Conservation (phyloP, 2,888 invertebrate genomes). For the Blastobasis adustella region DNA sequence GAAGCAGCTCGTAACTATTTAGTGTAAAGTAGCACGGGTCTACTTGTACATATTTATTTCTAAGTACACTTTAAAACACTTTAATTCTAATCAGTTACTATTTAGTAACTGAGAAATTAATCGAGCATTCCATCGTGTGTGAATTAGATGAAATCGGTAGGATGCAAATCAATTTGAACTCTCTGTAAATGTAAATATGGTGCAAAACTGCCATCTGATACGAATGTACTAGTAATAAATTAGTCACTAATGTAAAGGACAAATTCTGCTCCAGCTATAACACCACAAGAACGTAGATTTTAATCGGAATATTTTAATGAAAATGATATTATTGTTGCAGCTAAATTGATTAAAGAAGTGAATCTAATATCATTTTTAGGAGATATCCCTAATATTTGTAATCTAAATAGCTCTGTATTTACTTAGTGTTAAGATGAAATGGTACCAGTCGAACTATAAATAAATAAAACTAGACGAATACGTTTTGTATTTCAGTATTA, state of each 20-base stretch:
- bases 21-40: conserved; percentile 29
- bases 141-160: conserved; percentile 43
- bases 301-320: conserved; percentile 16
- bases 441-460: conserved; percentile 44
- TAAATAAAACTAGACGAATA: neutral
- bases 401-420: conserved; percentile 33
- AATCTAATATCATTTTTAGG: too few species aligned
- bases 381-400: too few species aligned
- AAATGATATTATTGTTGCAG: neutral
- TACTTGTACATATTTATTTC: conserved; percentile 32
- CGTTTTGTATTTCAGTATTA: conserved; percentile 62
- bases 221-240: conserved; percentile 7
- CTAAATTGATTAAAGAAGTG: too few species aligned
- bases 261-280: conserved; percentile 43
- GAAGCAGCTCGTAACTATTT: conserved; percentile 4
- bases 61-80: conserved; percentile 14
- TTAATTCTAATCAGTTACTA: too few species aligned
- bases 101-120: conserved; percentile 15
- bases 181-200: conserved; percentile 34
- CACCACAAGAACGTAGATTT: conserved; percentile 36
- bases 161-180: conserved; percentile 24
- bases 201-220: conserved; percentile 44
- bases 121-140: conserved; percentile 57
- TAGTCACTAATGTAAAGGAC: conserved; percentile 1
- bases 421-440: conserved; percentile 34